Base-by-base conservation (phyloP, 2,888 invertebrate species). In the Glaucopsyche alexis region DNA sequence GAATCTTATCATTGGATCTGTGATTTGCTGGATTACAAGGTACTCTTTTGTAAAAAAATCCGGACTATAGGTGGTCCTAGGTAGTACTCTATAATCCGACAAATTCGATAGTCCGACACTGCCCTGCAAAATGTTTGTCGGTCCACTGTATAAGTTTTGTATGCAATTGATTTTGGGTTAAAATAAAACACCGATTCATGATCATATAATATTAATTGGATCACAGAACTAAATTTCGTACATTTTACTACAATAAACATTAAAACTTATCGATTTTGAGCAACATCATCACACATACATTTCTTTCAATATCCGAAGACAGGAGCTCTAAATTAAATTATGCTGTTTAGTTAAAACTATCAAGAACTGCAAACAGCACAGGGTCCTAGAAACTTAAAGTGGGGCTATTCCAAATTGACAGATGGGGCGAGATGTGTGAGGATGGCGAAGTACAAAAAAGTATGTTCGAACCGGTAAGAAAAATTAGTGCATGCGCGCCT, bases 181-280 rank as follows among this genome's bases (percentile, higher is more conserved):
- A 72, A 78, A 76, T 75, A 73, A 77, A 76, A 77, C 71, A 73
- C 16, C 0, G 9, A n/a, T 45, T 14, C 69, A 19, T 87, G 84
- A 85, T 87, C 84, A 86, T 85, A 85, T 72, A 85, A 86, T 83
- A 74, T 80, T 81, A 80, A 81, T 89, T 90, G 84, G 87, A 91
- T 90, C 89, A 90, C 90, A 90, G 86, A 90, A 91, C 89, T 87
- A 90, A 90, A 89, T 87, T 86, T 87, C 85, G 84, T 89, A 89
- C 84, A 88, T 83, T 86, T 88, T 82, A 82, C 88, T 90, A 89
- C 88, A 85, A 60, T 88, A 87, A 86, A 85, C 84, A 84, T 81
- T 86, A 87, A 87, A 87, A 88, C 85, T 88, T 86, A 86, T 84
- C 86, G 84, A 85, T 87, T 89, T 90, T 91, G 91, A 91, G 90